Percentiles rank a stretch among this genome's conserved stretches.
These are phyloP conservation scores for Strongylocentrotus purpuratus DNA, from an alignment of 35 echinoderm and acorn worm genomes.

Conservation along the genomic window DNA sequence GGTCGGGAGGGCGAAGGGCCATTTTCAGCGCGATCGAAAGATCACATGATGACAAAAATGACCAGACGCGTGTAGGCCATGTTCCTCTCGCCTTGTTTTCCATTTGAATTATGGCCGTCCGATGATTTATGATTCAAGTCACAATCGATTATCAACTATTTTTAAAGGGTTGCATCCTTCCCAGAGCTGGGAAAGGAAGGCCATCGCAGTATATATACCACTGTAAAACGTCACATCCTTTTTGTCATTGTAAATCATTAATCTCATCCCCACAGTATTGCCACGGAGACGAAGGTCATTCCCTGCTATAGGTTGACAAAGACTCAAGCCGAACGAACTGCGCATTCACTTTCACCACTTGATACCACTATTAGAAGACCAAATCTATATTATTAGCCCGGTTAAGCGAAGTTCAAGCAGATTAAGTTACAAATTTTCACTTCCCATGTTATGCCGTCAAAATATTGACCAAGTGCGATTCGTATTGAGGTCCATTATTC, in stretches of 20 bases:
- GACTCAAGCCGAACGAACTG: background rate
- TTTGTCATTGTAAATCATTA: background rate
- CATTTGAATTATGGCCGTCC: background rate
- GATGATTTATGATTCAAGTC: background rate
- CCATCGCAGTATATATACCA: background rate
- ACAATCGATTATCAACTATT: background rate
- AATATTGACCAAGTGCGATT: background rate
- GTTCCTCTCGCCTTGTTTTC: background rate
- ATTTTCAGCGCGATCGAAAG: background rate
- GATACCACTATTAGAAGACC: background rate
- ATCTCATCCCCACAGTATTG: background rate
- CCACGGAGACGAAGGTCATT: background rate
- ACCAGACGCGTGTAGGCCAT: background rate
- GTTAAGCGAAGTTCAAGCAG: background rate
- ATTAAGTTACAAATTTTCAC: background rate
- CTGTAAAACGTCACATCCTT: background rate
- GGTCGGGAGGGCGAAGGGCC: background rate
- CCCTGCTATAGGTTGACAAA: background rate
- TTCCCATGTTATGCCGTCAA: background rate
- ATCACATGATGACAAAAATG: background rate
- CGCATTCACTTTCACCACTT: background rate
- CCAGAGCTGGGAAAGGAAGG: background rate
- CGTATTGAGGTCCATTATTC: no score
- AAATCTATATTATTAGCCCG: background rate
- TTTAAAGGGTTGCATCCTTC: background rate